Conservation (phyloP, 1,140 invertebrate genomes). For the Phymorhynchus buccinoides region DNA sequence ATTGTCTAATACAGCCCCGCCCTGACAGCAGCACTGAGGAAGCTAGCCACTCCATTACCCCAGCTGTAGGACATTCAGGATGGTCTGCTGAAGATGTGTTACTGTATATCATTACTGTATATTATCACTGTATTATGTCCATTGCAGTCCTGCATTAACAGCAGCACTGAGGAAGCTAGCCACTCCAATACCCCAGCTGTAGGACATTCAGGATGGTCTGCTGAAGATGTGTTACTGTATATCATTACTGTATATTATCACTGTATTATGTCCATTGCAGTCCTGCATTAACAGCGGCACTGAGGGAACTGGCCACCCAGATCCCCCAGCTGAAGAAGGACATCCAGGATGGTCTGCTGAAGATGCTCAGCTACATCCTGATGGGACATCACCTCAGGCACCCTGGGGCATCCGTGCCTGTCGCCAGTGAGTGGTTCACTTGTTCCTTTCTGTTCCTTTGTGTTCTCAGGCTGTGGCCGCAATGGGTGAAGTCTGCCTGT, state of each 20-base stretch:
- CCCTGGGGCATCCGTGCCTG: slow-evolving; percentile 65
- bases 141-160: slow-evolving; percentile 88
- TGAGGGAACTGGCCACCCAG: slow-evolving; percentile 90
- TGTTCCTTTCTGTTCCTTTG: too few species aligned
- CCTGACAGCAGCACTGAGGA: slow-evolving; percentile 90
- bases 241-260: too few species aligned
- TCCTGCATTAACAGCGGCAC: slow-evolving; percentile 89
- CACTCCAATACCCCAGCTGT: slow-evolving; percentile 88
- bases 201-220: slow-evolving; percentile 92
- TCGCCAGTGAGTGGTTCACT: slow-evolving; percentile 5
- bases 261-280: slow-evolving; percentile 74
- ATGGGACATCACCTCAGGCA: slow-evolving; percentile 84
- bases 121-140: too few species aligned
- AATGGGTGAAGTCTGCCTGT: too few species aligned
- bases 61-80: slow-evolving; percentile 91
- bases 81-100: slow-evolving; percentile 89
- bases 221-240: too few species aligned
- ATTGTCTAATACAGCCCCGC: slow-evolving; percentile 88
- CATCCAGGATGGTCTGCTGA: slow-evolving; percentile 92
- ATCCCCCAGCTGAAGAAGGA: slow-evolving; percentile 90
- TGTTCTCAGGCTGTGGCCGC: too few species aligned
- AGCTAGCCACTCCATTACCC: slow-evolving; percentile 91
- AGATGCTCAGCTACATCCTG: slow-evolving; percentile 89
- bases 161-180: slow-evolving; percentile 92
- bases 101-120: too few species aligned